These are phyloP conservation scores for Protonemura montana DNA, from an alignment of 2,888 invertebrate genomes.

Conservation along the genomic window DNA sequence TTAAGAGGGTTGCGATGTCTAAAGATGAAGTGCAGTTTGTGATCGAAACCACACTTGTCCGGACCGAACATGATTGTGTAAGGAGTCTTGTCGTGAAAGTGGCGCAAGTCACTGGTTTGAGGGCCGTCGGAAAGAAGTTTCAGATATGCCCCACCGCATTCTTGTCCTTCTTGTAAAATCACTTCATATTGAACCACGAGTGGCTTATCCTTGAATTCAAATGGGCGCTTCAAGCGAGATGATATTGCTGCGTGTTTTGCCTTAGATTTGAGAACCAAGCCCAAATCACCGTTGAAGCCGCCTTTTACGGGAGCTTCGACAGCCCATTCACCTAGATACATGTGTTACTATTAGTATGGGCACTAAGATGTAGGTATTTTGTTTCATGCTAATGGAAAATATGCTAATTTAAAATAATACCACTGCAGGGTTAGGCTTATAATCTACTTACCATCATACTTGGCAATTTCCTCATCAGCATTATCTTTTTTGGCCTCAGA, in stretches of 20 bases:
- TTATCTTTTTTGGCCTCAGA: constrained; percentile 92
- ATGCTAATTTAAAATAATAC: background rate
- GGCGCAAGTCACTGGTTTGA: constrained; percentile 74
- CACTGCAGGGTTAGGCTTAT: background rate
- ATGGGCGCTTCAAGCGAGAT: constrained; percentile 77
- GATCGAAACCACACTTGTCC: constrained; percentile 97
- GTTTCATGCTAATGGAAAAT: constrained; percentile 1
- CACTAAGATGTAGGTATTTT: background rate
- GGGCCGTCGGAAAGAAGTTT: constrained; percentile 85
- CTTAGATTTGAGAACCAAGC: constrained; percentile 89
- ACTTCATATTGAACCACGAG: constrained; percentile 93
- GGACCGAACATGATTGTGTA: constrained; percentile 99
- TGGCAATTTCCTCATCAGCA: constrained; percentile 86
- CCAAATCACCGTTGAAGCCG: constrained; percentile 83
- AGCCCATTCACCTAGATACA: constrained; percentile 65
- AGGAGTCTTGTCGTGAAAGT: constrained; percentile 94
- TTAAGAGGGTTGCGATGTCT: constrained; percentile 93
- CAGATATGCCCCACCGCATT: constrained; percentile 98
- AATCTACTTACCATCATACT: constrained; percentile 81
- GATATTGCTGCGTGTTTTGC: constrained; percentile 97
- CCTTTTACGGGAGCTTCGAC: constrained; percentile 80
- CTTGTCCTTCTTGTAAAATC: constrained; percentile 93
- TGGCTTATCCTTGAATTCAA: constrained; percentile 74
- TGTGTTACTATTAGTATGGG: constrained; percentile 7
- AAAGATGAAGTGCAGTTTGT: constrained; percentile 91